Evolutionary conservation across 2,113 vertebrate genomes (phyloP).

Genomic region (Nibea coibor): DNA sequence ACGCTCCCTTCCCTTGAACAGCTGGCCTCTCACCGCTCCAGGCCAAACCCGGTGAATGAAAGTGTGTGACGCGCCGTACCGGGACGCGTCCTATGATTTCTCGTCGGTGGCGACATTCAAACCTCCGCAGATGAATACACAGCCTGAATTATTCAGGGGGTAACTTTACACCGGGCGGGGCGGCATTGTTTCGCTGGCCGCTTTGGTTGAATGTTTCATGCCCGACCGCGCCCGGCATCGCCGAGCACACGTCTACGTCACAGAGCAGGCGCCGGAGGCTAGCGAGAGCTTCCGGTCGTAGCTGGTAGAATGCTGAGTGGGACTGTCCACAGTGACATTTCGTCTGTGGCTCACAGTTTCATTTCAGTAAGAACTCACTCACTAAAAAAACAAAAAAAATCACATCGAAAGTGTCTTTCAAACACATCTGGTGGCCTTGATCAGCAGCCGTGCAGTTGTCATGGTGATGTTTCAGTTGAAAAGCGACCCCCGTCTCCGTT

Average conservation of each 20-base stretch:
- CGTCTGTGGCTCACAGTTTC: not conserved
- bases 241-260: not conserved
- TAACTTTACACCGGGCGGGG: not conserved
- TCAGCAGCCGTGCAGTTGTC: no score
- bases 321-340: not conserved
- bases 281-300: not conserved
- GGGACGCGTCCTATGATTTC: not conserved
- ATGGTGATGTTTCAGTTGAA: no score
- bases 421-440: no score
- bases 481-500: no score
- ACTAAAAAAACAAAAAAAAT: no score
- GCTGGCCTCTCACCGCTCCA: not conserved
- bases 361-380: not conserved
- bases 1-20: not conserved
- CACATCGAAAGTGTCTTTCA: no score
- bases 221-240: not conserved
- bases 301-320: not conserved
- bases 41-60: not conserved
- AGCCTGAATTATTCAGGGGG: slow-evolving; percentile 11
- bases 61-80: not conserved
- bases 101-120: not conserved
- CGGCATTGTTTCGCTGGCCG: not conserved
- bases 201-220: not conserved
- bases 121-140: not conserved
- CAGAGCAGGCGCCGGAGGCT: not conserved